Evolutionary conservation across 53 echinoderm and acorn worm species (phyloP), one percentile per base, ranked within the genome.

Genomic region (Henricia sp.): DNA sequence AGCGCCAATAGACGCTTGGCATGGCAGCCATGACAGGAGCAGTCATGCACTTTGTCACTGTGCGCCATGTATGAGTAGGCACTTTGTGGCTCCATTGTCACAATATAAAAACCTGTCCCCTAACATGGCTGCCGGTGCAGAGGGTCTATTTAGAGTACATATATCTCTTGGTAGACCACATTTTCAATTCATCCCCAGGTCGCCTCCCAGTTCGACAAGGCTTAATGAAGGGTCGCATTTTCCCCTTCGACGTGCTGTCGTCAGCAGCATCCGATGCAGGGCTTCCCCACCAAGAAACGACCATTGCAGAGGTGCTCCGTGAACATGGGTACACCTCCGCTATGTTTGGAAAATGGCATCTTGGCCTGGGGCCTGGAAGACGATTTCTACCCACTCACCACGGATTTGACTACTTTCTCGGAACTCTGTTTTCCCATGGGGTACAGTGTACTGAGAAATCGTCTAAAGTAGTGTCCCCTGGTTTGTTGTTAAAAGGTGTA

Each of bases 261-360:
- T 60, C 59, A 2, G 59, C 63, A 63, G 9, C 78, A 12, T 77
- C 78, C 20, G 78, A 77, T 23, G 78, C 78, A 37, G 78, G 78
- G 2, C 62, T 77, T 1, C 78, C 78, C 1, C 78, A 50, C 36
- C 59, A 77, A 13, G 78, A 77, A 33, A 77, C 78, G 4, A 77
- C 78, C 38, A 59, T 77, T 77, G 78, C 78, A 39, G 78, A 77
- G 40, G 32, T 63, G 28, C 63, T 77, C 13, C 59, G 41, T 39
- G 43, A 16, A 3, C 58, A 30, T 30, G 60, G 60, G 17, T 77
- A 77, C 42, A 36, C 21, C 26, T 59, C 78, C 26, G 78, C 78
- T 4, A 59, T 77, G 78, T 77, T 77, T 77, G 78, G 78, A 19
- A 77, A 77, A 77, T 77, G 78, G 78, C 78, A 77, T 59, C 78